Evolutionary conservation across 2,888 invertebrate species (phyloP).

Genomic region (Acronicta alni): DNA sequence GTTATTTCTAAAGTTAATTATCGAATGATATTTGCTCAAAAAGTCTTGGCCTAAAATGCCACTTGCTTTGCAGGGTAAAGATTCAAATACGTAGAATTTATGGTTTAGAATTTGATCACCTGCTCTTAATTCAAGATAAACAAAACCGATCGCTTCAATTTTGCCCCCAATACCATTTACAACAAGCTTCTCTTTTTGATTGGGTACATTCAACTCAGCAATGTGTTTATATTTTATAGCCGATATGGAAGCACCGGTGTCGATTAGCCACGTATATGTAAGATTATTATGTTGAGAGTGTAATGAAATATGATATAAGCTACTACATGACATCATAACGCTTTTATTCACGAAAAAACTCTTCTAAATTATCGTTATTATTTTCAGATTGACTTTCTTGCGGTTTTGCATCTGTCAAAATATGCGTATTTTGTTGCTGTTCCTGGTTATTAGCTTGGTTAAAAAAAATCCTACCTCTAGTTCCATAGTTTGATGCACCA

Average conservation of each 20-base stretch:
- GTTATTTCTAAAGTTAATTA: not conserved
- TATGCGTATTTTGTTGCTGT: conserved; percentile 2
- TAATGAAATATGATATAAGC: conserved; percentile 3
- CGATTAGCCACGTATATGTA: conserved; percentile 7
- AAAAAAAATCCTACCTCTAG: not conserved
- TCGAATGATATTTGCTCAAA: conserved; percentile 1
- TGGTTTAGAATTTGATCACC: not conserved
- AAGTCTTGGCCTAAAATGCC: conserved; percentile 20
- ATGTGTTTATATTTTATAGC: conserved; percentile 9
- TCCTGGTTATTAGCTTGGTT: not conserved
- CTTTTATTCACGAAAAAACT: conserved; percentile 22
- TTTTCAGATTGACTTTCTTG: conserved; percentile 7
- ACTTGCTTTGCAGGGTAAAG: conserved; percentile 10
- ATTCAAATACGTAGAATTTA: conserved; percentile 17
- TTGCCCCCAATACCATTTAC: conserved; percentile 18
- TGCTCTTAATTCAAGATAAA: not conserved
- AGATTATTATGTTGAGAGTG: not conserved
- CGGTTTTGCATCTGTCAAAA: not conserved
- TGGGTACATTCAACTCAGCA: conserved; percentile 1
- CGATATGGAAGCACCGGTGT: conserved; percentile 11
- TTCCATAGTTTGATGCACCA: not conserved
- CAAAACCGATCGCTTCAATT: conserved; percentile 9
- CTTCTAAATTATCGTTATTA: not conserved
- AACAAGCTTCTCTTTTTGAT: not conserved
- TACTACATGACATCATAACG: conserved; percentile 8